These are phyloP conservation scores for Tetranychus urticae DNA, from an alignment of 1,140 invertebrate genomes.

Conservation along the genomic window DNA sequence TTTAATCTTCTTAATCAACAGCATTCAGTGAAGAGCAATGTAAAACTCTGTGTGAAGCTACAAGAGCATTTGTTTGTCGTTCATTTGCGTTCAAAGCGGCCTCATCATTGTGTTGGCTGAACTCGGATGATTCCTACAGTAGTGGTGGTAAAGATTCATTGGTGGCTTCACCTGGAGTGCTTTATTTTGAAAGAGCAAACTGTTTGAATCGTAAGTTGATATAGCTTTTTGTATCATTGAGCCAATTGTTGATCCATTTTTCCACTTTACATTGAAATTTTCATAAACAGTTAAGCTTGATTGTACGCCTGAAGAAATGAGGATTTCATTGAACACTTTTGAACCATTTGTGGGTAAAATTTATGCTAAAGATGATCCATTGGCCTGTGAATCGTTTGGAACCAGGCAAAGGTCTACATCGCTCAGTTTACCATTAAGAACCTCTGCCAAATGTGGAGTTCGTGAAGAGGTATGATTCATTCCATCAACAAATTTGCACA, in stretches of 20 bases:
- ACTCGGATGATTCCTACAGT: slow-evolving; percentile 12
- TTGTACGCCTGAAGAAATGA: slow-evolving; percentile 25
- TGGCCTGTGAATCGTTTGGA: slow-evolving; percentile 15
- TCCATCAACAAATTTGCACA: neutral
- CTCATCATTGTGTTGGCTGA: slow-evolving; percentile 11
- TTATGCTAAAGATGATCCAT: slow-evolving; percentile 11
- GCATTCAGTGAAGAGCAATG: slow-evolving; percentile 12
- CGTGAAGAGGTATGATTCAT: slow-evolving; percentile 7
- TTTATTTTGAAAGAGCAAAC: slow-evolving; percentile 27
- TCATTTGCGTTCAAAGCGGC: slow-evolving; percentile 12
- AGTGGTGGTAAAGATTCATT: slow-evolving; percentile 16
- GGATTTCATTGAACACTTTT: slow-evolving; percentile 23
- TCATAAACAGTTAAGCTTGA: slow-evolving; percentile 24
- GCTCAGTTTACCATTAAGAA: slow-evolving; percentile 12
- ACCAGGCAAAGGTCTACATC: slow-evolving; percentile 2
- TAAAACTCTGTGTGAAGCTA: slow-evolving; percentile 12
- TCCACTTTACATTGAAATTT: neutral
- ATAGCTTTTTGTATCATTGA: slow-evolving; percentile 1
- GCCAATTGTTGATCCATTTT: neutral
- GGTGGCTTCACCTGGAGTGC: slow-evolving; percentile 16
- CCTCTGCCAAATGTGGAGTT: slow-evolving; percentile 3
- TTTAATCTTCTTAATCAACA: neutral
- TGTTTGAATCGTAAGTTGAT: slow-evolving; percentile 22
- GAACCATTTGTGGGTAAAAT: slow-evolving; percentile 26
- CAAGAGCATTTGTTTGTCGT: slow-evolving; percentile 14